These are phyloP conservation scores for Salpingus planirostris DNA, from an alignment of 2,888 invertebrate species.

Conservation along the genomic window DNA sequence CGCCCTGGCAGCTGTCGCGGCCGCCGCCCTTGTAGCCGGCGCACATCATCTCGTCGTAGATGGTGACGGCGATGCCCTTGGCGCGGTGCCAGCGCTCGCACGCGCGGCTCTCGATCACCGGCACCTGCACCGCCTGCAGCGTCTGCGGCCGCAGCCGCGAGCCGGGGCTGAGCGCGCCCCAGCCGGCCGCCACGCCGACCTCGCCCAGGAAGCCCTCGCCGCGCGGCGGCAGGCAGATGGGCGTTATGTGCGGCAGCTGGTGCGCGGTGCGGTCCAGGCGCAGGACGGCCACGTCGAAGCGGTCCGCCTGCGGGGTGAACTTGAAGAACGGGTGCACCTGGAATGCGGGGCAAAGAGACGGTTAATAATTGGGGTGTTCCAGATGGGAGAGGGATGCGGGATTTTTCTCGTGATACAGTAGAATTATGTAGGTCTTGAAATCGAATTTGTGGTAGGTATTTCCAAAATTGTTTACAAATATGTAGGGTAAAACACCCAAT, in stretches of 20 bases:
- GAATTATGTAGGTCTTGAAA: too few relatives aligned
- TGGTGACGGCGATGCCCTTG: conserved; percentile 78
- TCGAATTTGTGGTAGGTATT: too few relatives aligned
- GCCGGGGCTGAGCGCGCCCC: conserved; percentile 81
- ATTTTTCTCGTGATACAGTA: too few relatives aligned
- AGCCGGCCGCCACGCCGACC: conserved; percentile 87
- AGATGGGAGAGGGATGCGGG: too few relatives aligned
- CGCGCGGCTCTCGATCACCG: conserved; percentile 80
- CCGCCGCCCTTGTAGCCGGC: conserved; percentile 87
- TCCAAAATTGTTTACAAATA: too few relatives aligned
- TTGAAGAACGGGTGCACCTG: conserved; percentile 87
- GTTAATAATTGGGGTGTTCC: too few relatives aligned
- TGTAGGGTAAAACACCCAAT: too few relatives aligned
- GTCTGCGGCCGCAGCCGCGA: conserved; percentile 82
- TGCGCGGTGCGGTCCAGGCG: conserved; percentile 82
- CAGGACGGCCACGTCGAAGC: conserved; percentile 86
- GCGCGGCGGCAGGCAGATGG: conserved; percentile 84
- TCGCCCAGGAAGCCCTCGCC: conserved; percentile 85
- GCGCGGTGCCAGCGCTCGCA: conserved; percentile 62
- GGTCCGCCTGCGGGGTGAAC: conserved; percentile 86
- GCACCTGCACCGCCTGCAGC: conserved; percentile 84
- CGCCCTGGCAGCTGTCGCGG: conserved; percentile 69
- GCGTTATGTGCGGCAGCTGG: conserved; percentile 83
- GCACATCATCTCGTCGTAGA: conserved; percentile 93
- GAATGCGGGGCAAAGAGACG: too few relatives aligned